phyloP scores from a whole-genome alignment of 53 echinoderm and acorn worm species.

The Astropecten irregularis region DNA sequence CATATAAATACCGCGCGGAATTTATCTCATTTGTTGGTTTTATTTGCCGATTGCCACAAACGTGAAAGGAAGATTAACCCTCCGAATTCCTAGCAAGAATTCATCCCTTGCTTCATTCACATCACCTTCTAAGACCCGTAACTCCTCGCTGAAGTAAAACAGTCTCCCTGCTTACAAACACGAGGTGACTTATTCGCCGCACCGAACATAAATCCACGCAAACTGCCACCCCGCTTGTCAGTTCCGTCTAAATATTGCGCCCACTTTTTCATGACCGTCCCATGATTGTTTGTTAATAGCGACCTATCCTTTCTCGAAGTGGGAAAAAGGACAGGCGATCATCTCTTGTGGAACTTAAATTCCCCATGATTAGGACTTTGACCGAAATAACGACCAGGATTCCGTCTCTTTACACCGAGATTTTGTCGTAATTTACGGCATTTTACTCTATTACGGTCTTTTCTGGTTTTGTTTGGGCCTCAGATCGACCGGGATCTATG shows the following conservation, averaged over 20 bases:
- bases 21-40: too few species aligned
- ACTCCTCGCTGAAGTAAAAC: too few species aligned
- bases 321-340: too few species aligned
- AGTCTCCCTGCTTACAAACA: constrained; percentile 1
- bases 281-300: constrained; percentile 3
- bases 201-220: constrained; percentile 23
- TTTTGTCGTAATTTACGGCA: constrained; percentile 44
- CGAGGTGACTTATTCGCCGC: neutral
- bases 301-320: neutral
- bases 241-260: constrained; percentile 16
- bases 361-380: too few species aligned
- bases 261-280: neutral
- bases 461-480: constrained; percentile 23
- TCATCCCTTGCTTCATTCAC: neutral
- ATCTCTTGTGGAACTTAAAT: too few species aligned
- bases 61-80: too few species aligned
- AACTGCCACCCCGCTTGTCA: constrained; percentile 21
- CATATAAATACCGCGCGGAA: too few species aligned
- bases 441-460: neutral
- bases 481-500: constrained; percentile 16
- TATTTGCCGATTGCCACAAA: too few species aligned
- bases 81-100: too few species aligned
- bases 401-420: too few species aligned
- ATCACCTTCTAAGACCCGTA: too few species aligned
- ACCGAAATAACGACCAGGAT: too few species aligned